phyloP scores from a whole-genome alignment of 1,140 invertebrate species.

The Macrobrachium nipponense region DNA sequence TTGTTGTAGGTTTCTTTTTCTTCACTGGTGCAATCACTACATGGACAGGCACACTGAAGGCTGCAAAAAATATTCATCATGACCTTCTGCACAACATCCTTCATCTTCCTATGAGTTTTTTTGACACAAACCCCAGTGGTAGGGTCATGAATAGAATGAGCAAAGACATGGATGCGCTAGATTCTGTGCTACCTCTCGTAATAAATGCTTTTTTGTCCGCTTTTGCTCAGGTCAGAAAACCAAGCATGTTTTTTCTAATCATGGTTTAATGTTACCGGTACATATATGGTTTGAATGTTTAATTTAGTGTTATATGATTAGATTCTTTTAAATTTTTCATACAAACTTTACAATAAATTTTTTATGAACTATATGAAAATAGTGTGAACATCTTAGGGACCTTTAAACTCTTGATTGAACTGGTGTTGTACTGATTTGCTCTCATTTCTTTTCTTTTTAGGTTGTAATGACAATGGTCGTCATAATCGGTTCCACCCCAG shows the following conservation, averaged over 20 bases:
- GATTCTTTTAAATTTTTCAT: too few species aligned
- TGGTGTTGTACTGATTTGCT: too few species aligned
- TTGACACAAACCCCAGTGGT: conserved; percentile 88
- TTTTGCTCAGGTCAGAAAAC: conserved; percentile 70
- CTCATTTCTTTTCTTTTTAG: conserved; percentile 42
- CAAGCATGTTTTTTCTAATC: too few species aligned
- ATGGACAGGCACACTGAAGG: conserved; percentile 74
- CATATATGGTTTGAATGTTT: too few species aligned
- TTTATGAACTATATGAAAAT: too few species aligned
- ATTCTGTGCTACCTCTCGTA: conserved; percentile 80
- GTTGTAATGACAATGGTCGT: conserved; percentile 72
- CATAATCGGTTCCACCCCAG: conserved; percentile 72
- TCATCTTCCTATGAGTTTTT: conserved; percentile 82
- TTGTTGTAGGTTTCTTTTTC: too few species aligned
- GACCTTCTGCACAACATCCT: conserved; percentile 76
- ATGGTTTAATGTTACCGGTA: not conserved
- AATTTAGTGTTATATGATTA: too few species aligned
- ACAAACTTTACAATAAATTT: too few species aligned
- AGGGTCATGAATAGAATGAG: conserved; percentile 87
- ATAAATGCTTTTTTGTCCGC: conserved; percentile 71
- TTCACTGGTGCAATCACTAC: too few species aligned
- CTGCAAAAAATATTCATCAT: conserved; percentile 76
- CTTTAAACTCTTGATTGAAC: too few species aligned
- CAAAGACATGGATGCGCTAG: conserved; percentile 84
- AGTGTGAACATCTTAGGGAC: too few species aligned